A percentile compares a stretch with the other conserved stretches of the same genome.
Evolutionary conservation across 2,888 invertebrate genomes (phyloP).

Genomic region (Cistogaster globosa): DNA sequence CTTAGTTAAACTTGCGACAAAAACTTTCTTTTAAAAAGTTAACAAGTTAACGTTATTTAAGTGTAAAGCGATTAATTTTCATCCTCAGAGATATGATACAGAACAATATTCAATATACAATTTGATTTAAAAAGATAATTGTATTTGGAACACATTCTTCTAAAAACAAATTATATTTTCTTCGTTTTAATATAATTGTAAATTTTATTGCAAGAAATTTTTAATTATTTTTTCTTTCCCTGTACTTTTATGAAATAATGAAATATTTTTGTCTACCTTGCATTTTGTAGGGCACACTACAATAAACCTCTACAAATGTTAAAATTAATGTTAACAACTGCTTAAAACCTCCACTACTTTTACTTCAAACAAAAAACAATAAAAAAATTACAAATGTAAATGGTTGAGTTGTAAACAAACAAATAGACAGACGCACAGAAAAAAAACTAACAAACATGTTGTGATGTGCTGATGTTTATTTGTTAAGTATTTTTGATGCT

Average conservation of each 20-base stretch:
- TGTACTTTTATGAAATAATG: neutral
- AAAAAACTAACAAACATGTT: constrained; percentile 35
- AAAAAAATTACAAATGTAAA: constrained; percentile 16
- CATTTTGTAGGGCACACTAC: constrained; percentile 5
- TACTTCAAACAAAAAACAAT: neutral
- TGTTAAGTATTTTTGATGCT: constrained; percentile 59
- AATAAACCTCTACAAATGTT: constrained; percentile 18
- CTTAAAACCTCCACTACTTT: constrained; percentile 25
- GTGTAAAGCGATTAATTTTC: too few species aligned
- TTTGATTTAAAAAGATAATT: too few species aligned
- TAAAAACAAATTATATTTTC: too few species aligned
- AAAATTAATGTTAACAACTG: constrained; percentile 56
- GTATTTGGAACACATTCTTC: too few species aligned
- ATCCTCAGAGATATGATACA: too few species aligned
- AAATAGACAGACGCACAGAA: constrained; percentile 34
- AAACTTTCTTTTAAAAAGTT: too few species aligned
- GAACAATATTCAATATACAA: too few species aligned
- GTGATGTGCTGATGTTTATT: constrained; percentile 51
- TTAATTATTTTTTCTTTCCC: too few species aligned
- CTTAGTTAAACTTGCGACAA: too few species aligned
- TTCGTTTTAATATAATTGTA: too few species aligned
- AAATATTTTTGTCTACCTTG: neutral
- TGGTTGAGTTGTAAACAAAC: constrained; percentile 59
- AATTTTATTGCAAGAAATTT: too few species aligned
- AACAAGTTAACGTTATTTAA: too few species aligned